These are phyloP conservation scores for Agriotes lineatus DNA, from an alignment of 2,888 invertebrate species.

Conservation along the genomic window DNA sequence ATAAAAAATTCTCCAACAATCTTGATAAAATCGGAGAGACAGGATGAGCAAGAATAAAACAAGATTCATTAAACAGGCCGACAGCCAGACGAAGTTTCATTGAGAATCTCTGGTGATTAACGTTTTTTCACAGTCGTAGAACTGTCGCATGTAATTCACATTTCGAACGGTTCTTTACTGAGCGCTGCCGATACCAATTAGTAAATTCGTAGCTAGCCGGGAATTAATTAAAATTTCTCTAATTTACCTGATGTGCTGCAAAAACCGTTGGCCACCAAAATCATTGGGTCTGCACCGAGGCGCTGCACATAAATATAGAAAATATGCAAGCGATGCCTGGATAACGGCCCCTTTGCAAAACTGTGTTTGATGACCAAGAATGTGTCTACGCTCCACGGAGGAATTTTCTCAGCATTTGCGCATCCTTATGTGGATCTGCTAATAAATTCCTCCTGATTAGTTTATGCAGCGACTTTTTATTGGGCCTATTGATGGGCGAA, in stretches of 20 bases:
- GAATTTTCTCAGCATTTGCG: conserved; percentile 7
- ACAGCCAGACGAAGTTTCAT: too few relatives aligned
- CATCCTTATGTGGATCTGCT: background rate
- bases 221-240: conserved; percentile 1
- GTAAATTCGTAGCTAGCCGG: background rate
- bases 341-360: background rate
- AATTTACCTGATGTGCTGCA: background rate
- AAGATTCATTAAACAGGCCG: too few relatives aligned
- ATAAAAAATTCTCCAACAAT: too few relatives aligned
- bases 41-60: too few relatives aligned
- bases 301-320: background rate
- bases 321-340: background rate
- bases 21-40: too few relatives aligned
- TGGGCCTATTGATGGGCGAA: too few relatives aligned
- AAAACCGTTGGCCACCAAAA: background rate
- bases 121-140: background rate
- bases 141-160: background rate
- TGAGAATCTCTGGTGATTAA: background rate
- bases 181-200: background rate
- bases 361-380: background rate
- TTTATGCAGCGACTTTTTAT: too few relatives aligned
- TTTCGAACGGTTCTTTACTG: background rate
- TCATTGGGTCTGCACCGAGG: background rate
- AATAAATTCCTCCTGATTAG: background rate
- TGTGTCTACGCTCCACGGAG: background rate